A percentile compares a stretch with the other conserved stretches of the same genome.
Evolutionary conservation across 2,888 invertebrate genomes (phyloP).

Genomic region (Cetonia aurata): DNA sequence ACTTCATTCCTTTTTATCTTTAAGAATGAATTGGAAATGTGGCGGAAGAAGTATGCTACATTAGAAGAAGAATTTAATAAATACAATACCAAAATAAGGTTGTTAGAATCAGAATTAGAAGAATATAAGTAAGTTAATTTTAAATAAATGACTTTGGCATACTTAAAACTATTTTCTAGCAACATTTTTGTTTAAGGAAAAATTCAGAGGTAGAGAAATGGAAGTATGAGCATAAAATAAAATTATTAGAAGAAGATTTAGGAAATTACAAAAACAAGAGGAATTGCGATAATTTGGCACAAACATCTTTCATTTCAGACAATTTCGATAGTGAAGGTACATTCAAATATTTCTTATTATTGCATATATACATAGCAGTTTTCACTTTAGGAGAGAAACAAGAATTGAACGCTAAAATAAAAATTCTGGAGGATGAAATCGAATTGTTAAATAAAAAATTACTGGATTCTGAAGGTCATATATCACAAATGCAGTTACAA

Average conservation of each 20-base stretch:
- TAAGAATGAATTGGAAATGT: slow-evolving; percentile 36
- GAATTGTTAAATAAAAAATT: slow-evolving; percentile 39
- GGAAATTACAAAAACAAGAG: slow-evolving; percentile 39
- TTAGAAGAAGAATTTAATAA: slow-evolving; percentile 34
- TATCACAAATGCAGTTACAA: slow-evolving; percentile 43
- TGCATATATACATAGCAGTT: background rate
- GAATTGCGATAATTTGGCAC: slow-evolving; percentile 43
- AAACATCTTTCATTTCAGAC: slow-evolving; percentile 43
- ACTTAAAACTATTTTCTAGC: background rate
- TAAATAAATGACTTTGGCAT: background rate
- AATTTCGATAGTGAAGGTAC: slow-evolving; percentile 25
- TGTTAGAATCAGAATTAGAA: slow-evolving; percentile 41
- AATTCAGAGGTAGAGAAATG: slow-evolving; percentile 23
- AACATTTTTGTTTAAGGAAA: slow-evolving; percentile 31
- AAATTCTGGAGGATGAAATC: slow-evolving; percentile 39
- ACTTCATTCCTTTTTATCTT: slow-evolving; percentile 8
- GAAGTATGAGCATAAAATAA: slow-evolving; percentile 38
- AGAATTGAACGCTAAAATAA: slow-evolving; percentile 38
- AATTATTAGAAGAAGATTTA: slow-evolving; percentile 38
- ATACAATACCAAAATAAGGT: slow-evolving; percentile 38
- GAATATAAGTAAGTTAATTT: slow-evolving; percentile 38
- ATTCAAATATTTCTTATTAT: slow-evolving; percentile 1
- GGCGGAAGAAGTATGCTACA: slow-evolving; percentile 28
- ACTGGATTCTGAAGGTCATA: slow-evolving; percentile 44
- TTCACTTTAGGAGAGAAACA: slow-evolving; percentile 37